These are phyloP conservation scores for Hydrozoanthus gracilis DNA, from an alignment of 92 coral and sea anemone species.

Conservation along the genomic window DNA sequence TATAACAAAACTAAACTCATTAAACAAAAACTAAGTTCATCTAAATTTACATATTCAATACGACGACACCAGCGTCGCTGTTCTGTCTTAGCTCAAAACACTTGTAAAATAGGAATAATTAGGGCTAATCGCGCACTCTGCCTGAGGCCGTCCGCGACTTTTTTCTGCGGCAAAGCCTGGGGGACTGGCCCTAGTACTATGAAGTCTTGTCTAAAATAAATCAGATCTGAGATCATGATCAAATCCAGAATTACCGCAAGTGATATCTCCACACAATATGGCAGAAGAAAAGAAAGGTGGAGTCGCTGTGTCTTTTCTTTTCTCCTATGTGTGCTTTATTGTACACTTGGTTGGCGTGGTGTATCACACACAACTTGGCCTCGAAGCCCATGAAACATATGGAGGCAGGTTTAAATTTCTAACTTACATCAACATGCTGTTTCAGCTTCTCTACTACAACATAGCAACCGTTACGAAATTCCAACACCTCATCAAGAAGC, in stretches of 20 bases:
- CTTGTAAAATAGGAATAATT: too few species aligned
- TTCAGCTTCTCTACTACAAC: conserved; percentile 85
- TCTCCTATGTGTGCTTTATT: conserved; percentile 83
- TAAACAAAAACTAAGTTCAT: too few species aligned
- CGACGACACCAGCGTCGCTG: too few species aligned
- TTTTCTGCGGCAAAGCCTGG: too few species aligned
- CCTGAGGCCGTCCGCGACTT: too few species aligned
- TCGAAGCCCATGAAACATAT: conserved; percentile 73
- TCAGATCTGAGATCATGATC: conserved; percentile 45
- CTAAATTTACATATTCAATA: too few species aligned
- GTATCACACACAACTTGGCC: conserved; percentile 77
- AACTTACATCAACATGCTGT: conserved; percentile 87
- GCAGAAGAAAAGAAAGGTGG: conserved; percentile 54
- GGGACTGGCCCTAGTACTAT: conserved; percentile 21
- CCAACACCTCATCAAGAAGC: conserved; percentile 67
- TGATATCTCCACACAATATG: neutral
- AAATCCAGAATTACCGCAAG: neutral
- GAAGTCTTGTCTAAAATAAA: neutral
- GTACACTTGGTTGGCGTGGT: conserved; percentile 74
- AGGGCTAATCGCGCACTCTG: too few species aligned
- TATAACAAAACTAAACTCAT: too few species aligned
- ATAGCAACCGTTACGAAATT: conserved; percentile 81
- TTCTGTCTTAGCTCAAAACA: too few species aligned
- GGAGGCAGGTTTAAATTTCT: conserved; percentile 95
- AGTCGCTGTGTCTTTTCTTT: conserved; percentile 59